Percentiles rank a stretch among this genome's conserved stretches.
Conservation (phyloP, 2,888 invertebrate species). For the Cheilosia vernalis region DNA sequence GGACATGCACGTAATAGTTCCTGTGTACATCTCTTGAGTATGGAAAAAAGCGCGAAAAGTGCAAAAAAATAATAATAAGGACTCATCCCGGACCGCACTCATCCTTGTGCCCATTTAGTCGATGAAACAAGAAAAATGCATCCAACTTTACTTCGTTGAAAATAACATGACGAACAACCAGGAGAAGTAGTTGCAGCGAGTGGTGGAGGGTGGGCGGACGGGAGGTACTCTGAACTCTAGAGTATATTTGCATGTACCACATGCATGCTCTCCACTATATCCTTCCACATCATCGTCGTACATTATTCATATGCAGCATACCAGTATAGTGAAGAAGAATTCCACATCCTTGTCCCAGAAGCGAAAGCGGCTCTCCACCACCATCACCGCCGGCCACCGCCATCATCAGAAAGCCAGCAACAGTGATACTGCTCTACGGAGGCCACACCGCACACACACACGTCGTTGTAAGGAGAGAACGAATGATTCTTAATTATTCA, state of each 20-base stretch:
- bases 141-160: constrained; percentile 53
- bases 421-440: constrained; percentile 20
- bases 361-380: constrained; percentile 20
- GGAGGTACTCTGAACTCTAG: constrained; percentile 54
- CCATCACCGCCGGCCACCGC: background rate
- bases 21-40: constrained; percentile 44
- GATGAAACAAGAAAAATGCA: constrained; percentile 56
- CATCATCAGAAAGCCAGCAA: constrained; percentile 12
- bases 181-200: background rate
- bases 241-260: constrained; percentile 66
- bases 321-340: constrained; percentile 40
- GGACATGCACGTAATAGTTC: constrained; percentile 42
- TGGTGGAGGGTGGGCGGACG: background rate
- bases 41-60: constrained; percentile 28
- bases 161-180: constrained; percentile 50
- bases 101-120: constrained; percentile 59
- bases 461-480: constrained; percentile 37
- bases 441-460: constrained; percentile 8
- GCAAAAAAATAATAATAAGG: constrained; percentile 26
- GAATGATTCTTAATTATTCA: constrained; percentile 71
- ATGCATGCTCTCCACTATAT: constrained; percentile 41
- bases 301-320: constrained; percentile 68
- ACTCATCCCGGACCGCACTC: constrained; percentile 51
- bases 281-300: constrained; percentile 65
- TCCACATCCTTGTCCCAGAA: constrained; percentile 65